Evolutionary conservation across 2,797 vertebrate genomes (phyloP).

Genomic region (Amphiprion clarkii): DNA sequence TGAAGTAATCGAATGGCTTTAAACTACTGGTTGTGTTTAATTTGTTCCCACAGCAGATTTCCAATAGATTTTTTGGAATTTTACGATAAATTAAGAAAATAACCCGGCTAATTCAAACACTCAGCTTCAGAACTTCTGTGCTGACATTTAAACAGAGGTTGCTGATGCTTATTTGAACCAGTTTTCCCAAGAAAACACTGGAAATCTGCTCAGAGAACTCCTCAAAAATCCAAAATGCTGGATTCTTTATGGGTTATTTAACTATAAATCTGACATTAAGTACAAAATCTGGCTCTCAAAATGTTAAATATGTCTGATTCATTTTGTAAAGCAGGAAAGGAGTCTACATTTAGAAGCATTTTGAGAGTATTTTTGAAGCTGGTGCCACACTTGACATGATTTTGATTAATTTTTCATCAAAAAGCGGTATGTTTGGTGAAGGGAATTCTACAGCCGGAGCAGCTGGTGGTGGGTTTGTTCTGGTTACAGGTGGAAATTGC

Average conservation of each 20-base stretch:
- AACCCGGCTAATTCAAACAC: too few relatives aligned
- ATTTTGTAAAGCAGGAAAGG: neutral
- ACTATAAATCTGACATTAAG: neutral
- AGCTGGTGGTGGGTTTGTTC: conserved; percentile 19
- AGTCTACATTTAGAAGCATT: neutral
- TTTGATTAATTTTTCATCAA: neutral
- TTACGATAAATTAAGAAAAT: too few relatives aligned
- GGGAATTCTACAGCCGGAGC: too few relatives aligned
- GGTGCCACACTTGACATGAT: neutral
- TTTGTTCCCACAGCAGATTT: conserved; percentile 21
- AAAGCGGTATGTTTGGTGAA: neutral
- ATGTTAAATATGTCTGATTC: neutral
- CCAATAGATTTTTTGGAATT: neutral
- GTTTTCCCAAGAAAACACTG: neutral
- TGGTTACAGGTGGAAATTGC: conserved; percentile 2
- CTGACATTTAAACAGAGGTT: too few relatives aligned
- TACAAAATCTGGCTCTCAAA: conserved; percentile 23
- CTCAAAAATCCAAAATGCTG: neutral
- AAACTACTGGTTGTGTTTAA: neutral
- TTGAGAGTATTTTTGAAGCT: conserved; percentile 2
- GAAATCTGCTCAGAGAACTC: conserved; percentile 11
- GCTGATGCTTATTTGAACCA: neutral
- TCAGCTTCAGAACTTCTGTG: too few relatives aligned
- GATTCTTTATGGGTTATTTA: neutral
- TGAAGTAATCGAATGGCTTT: too few relatives aligned